Base-by-base conservation (phyloP, 2,113 vertebrate species). In the Gymnorhina tibicen region DNA sequence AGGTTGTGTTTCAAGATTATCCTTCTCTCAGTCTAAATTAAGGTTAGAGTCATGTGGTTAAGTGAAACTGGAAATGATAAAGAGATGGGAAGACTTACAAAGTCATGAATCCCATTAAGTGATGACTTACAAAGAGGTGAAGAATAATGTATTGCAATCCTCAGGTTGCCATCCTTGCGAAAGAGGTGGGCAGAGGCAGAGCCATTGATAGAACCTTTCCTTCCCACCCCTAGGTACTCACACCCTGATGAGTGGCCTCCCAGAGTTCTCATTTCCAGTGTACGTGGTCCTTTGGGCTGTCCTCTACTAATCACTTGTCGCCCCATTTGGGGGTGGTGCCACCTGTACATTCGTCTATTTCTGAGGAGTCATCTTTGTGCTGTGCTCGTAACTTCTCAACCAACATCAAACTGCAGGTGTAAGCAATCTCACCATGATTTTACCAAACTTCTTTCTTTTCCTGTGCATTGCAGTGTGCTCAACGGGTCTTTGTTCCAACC, bases 291-390 rank as follows among this genome's bases (percentile, higher is more conserved):
- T 87, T 85, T 59, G 21, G 6, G 2, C 9, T 53, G 7, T 21
- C 18, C 22, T 50, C 10, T 39, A 4, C 16, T 5, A 5, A 15
- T 46, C 11, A 16, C 4, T 75, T 53, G 26, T 9, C 20, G 3
- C 11, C 8, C 3, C 1, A 0, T 67, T 64, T 62, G 32, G 8
- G 20, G 9, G 20, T 35, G 21, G 6, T 3, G 3, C 5, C 85
- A 27, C 35, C 11, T 28, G 9, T 70, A 72, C 19, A 13, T 67
- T 32, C 30, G 50, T 41, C 8, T 49, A 3, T 49, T 73, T 85
- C 64, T 85, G 21, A 91, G 15, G 79, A 76, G 4, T 9, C 2
- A 0, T 47, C 3, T 3, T 78, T 76, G 41, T 13, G 22, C 10
- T 60, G 3, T 47, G 47, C 13, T 52, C 13, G 7, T 22, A 78